Evolutionary conservation across 92 coral and sea anemone species (phyloP).

Genomic region (Porites evermanni): DNA sequence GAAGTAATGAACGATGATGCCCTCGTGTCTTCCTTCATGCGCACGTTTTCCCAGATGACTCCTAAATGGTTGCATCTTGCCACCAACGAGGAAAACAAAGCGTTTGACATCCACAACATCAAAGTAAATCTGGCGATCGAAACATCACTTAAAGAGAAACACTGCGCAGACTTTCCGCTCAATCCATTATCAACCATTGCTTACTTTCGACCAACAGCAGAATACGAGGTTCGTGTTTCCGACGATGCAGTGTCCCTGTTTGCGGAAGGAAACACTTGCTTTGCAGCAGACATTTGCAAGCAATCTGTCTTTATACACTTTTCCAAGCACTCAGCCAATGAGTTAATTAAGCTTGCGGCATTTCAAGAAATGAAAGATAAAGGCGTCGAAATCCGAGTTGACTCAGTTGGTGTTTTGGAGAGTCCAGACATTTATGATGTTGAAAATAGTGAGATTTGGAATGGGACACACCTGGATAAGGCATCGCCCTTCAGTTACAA

Average conservation of each 20-base stretch:
- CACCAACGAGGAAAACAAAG: constrained; percentile 18
- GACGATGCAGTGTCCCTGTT: constrained; percentile 22
- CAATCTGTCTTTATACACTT: constrained; percentile 36
- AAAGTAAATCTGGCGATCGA: constrained; percentile 19
- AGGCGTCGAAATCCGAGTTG: constrained; percentile 37
- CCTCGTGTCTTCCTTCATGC: constrained; percentile 44
- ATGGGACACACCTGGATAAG: constrained; percentile 26
- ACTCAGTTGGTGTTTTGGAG: constrained; percentile 36
- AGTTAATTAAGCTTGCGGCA: constrained; percentile 6
- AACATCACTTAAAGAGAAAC: not conserved
- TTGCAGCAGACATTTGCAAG: constrained; percentile 52
- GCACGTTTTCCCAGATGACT: constrained; percentile 30
- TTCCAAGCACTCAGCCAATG: not conserved
- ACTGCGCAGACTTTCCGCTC: constrained; percentile 48
- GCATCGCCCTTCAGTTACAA: constrained; percentile 23
- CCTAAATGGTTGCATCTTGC: constrained; percentile 52
- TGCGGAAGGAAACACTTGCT: constrained; percentile 34
- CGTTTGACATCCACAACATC: constrained; percentile 51
- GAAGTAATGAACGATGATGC: constrained; percentile 45
- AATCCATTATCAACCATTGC: constrained; percentile 10
- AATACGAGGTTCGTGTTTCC: constrained; percentile 23
- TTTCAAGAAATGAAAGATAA: constrained; percentile 45
- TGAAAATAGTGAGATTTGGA: constrained; percentile 34
- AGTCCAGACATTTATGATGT: not conserved
- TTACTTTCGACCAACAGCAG: constrained; percentile 20